phyloP scores from a whole-genome alignment of 2,797 vertebrate species.

The Phoxinus dragarum region DNA sequence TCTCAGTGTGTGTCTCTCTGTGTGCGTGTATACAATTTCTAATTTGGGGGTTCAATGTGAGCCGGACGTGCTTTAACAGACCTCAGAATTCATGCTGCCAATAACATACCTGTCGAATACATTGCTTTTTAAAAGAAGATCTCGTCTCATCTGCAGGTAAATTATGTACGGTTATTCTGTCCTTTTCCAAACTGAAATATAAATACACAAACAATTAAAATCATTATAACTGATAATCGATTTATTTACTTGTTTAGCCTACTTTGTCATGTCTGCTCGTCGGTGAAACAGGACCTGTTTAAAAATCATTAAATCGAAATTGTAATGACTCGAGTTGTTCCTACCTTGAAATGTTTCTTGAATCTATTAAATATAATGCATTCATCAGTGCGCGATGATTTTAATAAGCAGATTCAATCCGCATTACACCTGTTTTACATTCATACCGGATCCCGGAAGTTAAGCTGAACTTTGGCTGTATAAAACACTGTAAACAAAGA shows the following conservation, averaged over 20 bases:
- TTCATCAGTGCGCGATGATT: slow-evolving; percentile 8
- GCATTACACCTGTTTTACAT: neutral
- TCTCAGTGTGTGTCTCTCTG: neutral
- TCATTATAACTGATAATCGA: neutral
- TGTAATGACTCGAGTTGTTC: neutral
- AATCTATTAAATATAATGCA: neutral
- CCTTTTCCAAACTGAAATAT: neutral
- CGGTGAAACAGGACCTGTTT: neutral
- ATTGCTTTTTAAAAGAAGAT: neutral
- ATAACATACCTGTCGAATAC: slow-evolving; percentile 38
- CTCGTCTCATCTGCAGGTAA: neutral
- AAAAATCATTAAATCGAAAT: neutral
- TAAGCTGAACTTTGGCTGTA: slow-evolving; percentile 26
- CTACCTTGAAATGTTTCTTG: slow-evolving; percentile 26
- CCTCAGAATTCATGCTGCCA: neutral
- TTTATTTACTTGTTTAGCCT: neutral
- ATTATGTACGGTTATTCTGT: neutral
- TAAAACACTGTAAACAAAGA: slow-evolving; percentile 27
- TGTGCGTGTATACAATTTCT: neutral
- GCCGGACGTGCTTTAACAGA: neutral
- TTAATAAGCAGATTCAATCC: neutral
- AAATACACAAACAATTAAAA: neutral
- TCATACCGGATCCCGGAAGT: slow-evolving; percentile 48
- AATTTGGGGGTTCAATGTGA: neutral
- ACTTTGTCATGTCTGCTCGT: neutral